Percentiles rank a stretch among this genome's conserved stretches.
phyloP scores from a whole-genome alignment of 2,888 invertebrate genomes.

The Schrankia costaestrigalis region DNA sequence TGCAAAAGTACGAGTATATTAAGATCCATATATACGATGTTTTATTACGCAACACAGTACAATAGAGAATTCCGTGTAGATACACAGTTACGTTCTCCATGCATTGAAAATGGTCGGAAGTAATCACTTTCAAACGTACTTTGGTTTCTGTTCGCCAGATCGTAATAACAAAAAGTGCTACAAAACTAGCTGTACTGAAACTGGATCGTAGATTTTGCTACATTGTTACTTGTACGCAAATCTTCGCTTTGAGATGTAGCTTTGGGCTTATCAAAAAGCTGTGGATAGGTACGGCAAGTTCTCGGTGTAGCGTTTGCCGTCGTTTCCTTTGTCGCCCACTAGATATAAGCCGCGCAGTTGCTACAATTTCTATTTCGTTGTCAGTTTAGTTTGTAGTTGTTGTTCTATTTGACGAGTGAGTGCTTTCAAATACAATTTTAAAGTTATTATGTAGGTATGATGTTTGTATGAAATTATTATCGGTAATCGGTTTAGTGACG shows the following conservation, averaged over 20 bases:
- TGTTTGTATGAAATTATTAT: no score
- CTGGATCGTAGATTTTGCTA: constrained; percentile 14
- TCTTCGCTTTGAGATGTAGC: constrained; percentile 25
- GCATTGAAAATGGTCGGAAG: no score
- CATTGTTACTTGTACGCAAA: constrained; percentile 25
- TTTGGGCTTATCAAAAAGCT: constrained; percentile 29
- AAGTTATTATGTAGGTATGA: no score
- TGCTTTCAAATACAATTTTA: not conserved
- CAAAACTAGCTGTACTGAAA: constrained; percentile 4
- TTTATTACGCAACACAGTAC: no score
- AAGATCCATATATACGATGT: no score
- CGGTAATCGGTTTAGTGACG: no score
- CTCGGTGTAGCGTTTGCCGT: constrained; percentile 13
- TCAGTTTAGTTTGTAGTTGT: constrained; percentile 20
- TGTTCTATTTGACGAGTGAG: constrained; percentile 1
- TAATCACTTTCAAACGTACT: no score
- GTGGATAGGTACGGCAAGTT: constrained; percentile 13
- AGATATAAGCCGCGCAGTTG: constrained; percentile 27
- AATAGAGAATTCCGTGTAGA: no score
- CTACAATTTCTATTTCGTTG: constrained; percentile 18
- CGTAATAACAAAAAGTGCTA: not conserved
- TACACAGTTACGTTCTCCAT: no score
- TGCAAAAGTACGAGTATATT: no score
- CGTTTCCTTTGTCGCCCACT: constrained; percentile 22
- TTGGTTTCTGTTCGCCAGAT: no score